Conservation (phyloP, 2,113 vertebrate genomes). For the Pogonocichla stellata region DNA sequence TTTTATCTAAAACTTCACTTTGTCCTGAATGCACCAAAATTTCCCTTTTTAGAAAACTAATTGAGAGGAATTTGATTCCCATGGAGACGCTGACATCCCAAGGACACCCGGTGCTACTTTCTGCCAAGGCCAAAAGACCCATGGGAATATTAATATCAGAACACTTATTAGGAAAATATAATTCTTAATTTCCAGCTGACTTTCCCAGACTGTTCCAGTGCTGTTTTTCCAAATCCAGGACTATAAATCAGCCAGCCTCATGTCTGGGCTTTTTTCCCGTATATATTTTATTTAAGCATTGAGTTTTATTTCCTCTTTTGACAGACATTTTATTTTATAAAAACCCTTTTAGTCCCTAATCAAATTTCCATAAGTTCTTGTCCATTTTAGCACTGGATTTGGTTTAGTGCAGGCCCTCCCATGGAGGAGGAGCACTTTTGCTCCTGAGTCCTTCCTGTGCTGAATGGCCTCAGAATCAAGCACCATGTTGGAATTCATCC, state of each 20-base stretch:
- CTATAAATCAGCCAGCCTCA: neutral
- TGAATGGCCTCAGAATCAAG: neutral
- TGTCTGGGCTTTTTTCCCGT: neutral
- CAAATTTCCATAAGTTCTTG: neutral
- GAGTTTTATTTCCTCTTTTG: neutral
- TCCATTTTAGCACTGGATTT: neutral
- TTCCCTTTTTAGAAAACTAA: neutral
- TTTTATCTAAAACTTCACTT: neutral
- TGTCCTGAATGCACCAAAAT: neutral
- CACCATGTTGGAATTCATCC: fast-evolving
- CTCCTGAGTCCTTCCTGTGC: neutral
- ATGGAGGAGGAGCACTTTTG: neutral
- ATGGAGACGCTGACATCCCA: neutral
- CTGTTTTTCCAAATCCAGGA: neutral
- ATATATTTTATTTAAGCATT: neutral
- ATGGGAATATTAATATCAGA: neutral
- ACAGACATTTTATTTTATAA: neutral
- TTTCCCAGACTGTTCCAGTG: neutral
- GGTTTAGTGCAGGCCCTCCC: neutral
- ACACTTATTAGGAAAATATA: neutral
- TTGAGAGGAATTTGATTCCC: neutral
- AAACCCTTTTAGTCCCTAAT: neutral
- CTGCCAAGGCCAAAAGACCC: neutral
- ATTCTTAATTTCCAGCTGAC: neutral
- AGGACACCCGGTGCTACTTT: neutral